A percentile compares a stretch with the other conserved stretches of the same genome.
Conservation (phyloP, 2,113 vertebrate genomes). For the Menura novaehollandiae region DNA sequence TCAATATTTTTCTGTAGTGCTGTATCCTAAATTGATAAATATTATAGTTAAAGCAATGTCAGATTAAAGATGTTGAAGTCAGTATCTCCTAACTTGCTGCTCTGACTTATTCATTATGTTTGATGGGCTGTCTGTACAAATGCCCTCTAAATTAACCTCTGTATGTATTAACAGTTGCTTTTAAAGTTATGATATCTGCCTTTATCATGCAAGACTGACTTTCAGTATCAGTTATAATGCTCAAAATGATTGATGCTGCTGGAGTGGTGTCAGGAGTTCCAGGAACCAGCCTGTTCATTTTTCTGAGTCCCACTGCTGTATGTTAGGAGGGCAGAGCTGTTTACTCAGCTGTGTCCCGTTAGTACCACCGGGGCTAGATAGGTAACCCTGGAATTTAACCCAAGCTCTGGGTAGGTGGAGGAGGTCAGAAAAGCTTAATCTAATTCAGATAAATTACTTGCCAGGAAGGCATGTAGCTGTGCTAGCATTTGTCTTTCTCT, state of each 20-base stretch:
- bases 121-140: background rate
- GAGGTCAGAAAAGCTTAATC: background rate
- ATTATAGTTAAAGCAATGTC: background rate
- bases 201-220: background rate
- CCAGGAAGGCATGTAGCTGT: background rate
- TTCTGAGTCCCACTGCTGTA: background rate
- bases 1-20: background rate
- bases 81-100: background rate
- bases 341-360: slow-evolving; percentile 14
- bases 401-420: background rate
- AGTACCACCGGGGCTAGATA: background rate
- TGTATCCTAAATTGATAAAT: background rate
- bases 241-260: background rate
- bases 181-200: background rate
- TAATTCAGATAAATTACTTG: slow-evolving; percentile 23
- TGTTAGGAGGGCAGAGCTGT: background rate
- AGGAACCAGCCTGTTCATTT: background rate
- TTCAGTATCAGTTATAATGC: background rate
- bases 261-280: background rate
- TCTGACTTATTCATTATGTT: background rate
- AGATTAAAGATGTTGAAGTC: background rate
- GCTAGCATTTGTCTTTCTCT: background rate
- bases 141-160: background rate
- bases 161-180: background rate
- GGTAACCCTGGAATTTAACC: slow-evolving; percentile 17